Base-by-base conservation (phyloP, 2,888 invertebrate genomes). In the Acronicta psi region DNA sequence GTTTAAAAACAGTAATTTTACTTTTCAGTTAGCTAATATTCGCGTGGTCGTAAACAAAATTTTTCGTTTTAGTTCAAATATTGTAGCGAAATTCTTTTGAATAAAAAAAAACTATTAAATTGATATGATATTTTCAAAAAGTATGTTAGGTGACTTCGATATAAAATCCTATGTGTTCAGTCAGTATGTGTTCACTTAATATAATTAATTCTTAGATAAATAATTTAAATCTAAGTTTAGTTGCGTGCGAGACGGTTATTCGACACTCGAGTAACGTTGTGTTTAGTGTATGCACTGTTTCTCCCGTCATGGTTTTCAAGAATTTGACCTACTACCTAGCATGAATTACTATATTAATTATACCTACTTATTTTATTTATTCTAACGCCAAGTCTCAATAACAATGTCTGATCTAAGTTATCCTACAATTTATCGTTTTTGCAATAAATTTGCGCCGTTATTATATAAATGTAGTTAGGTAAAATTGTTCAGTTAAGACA, bases 141-240 rank as follows among this genome's bases (percentile, higher is more conserved):
- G 66, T 71, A 66, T 64, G 75, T 67, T 72, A 77, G 64, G 52
- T 70, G 45, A 60, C 51, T 56, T 60, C 20, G 73, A 69, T 66
- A 69, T 81, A 82, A 80, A 82, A 79, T 81, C 82, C 81, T 82
- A 85, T 88, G 90, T 91, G 90, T 91, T 91, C 90, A 91, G 79
- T 84, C 83, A 80, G 72, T 88, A 89, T 91, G 92, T 92, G 91
- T 91, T 92, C 91, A 92, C 80, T 87, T 84, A 78, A 83, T 84
- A 80, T 85, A 80, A 72, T 76, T 69, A 79, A 75, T 69, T 80
- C 75, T 77, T 78, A 78, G 73, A 66, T 77, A 74, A 74, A 73
- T 73, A 75, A 66, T 69, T 74, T 75, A 70, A 59, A 63, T 54
- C 69, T 81, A 79, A 77, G 70, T 80, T 77, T 71, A 73, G 70